These are phyloP conservation scores for Ellobium chinense DNA, from an alignment of 2,888 invertebrate genomes.

Conservation along the genomic window DNA sequence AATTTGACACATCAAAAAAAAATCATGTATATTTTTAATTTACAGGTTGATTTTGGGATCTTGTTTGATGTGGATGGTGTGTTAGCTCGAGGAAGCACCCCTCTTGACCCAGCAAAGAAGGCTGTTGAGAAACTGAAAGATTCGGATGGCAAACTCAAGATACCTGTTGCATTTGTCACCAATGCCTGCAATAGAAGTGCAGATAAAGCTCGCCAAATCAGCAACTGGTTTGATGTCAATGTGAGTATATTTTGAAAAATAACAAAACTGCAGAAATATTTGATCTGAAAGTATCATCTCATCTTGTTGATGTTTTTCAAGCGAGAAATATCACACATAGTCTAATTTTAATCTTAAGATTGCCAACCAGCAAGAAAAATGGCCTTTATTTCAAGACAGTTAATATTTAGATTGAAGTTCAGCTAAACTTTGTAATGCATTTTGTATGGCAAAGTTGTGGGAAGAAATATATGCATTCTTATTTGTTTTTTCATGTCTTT, in stretches of 20 bases:
- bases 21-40: no score
- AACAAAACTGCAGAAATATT: no score
- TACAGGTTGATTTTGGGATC: constrained; percentile 77
- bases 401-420: no score
- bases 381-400: no score
- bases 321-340: background rate
- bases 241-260: constrained; percentile 61
- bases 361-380: no score
- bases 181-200: constrained; percentile 75
- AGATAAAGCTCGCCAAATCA: constrained; percentile 76
- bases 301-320: background rate
- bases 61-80: constrained; percentile 79
- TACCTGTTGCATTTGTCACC: constrained; percentile 78
- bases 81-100: constrained; percentile 74
- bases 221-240: constrained; percentile 72
- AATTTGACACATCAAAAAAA: no score
- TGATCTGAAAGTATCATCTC: background rate
- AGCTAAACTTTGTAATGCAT: no score
- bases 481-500: background rate
- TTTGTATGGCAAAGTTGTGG: no score
- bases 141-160: constrained; percentile 67
- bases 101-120: constrained; percentile 70
- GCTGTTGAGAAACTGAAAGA: constrained; percentile 72
- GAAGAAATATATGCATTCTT: background rate
- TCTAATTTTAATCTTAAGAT: background rate